Conservation (phyloP, 2,113 vertebrate genomes). For the Gymnogyps californianus region DNA sequence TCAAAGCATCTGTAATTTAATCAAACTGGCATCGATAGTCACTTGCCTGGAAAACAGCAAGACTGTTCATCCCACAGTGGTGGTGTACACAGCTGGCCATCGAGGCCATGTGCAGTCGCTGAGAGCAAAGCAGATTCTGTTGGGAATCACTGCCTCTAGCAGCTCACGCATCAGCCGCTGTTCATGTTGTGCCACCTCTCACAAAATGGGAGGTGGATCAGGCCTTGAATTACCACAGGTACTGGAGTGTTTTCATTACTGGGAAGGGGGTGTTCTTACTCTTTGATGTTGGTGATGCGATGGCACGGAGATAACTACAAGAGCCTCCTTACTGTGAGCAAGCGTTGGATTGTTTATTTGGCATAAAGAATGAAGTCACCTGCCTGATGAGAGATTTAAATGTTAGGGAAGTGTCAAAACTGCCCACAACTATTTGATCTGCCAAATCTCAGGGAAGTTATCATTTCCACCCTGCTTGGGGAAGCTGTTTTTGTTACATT, state of each 20-base stretch:
- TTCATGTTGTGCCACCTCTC: neutral
- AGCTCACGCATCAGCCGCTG: fast-evolving
- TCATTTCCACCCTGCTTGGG: neutral
- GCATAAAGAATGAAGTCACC: slow-evolving; percentile 32
- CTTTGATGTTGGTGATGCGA: neutral
- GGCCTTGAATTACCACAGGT: neutral
- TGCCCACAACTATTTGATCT: slow-evolving; percentile 27
- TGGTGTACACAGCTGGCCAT: neutral
- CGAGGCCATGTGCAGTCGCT: neutral
- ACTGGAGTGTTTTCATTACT: neutral
- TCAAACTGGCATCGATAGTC: neutral
- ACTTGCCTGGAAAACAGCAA: neutral
- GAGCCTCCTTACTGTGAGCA: neutral
- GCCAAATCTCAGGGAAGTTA: slow-evolving; percentile 24
- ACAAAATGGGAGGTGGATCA: neutral
- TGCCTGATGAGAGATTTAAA: slow-evolving; percentile 24
- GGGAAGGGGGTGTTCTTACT: neutral
- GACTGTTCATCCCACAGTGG: neutral
- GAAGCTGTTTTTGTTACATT: slow-evolving; percentile 13
- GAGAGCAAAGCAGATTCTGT: neutral
- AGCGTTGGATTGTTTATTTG: slow-evolving; percentile 4
- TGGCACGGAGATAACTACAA: neutral
- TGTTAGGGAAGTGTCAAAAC: slow-evolving; percentile 24
- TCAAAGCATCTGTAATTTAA: neutral
- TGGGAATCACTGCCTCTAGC: neutral